Evolutionary conservation across 2,113 vertebrate species (phyloP).

Genomic region (Leptobrachium leishanense): DNA sequence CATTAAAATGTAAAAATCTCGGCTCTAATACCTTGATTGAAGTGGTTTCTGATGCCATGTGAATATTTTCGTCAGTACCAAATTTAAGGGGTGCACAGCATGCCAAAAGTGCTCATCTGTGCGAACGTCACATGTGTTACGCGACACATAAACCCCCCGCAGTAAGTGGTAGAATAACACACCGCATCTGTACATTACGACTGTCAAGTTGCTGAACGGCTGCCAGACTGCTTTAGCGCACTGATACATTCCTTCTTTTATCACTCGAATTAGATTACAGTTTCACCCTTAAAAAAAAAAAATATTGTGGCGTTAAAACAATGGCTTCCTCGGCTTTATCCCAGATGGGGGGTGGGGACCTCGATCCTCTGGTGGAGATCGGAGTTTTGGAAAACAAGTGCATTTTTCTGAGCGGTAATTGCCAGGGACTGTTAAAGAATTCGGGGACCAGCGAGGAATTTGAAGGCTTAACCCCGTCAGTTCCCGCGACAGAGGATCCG

Average conservation of each 20-base stretch:
- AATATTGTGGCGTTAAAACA: background rate
- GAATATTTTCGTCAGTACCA: too few species aligned
- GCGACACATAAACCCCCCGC: too few species aligned
- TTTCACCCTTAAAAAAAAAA: background rate
- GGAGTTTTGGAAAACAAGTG: background rate
- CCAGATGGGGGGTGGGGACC: too few species aligned
- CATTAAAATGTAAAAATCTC: too few species aligned
- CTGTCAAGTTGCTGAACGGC: background rate
- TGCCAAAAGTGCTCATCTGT: too few species aligned
- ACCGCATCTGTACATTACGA: background rate
- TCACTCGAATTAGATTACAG: background rate
- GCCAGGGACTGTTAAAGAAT: slow-evolving; percentile 19
- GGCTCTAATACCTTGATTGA: background rate
- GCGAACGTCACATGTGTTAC: background rate
- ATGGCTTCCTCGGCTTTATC: background rate
- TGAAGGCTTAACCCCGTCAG: slow-evolving; percentile 1
- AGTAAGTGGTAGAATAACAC: background rate
- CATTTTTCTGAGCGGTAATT: background rate
- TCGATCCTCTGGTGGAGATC: background rate
- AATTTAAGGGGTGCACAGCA: too few species aligned
- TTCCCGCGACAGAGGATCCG: background rate
- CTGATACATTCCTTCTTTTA: background rate
- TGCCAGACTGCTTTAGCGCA: background rate
- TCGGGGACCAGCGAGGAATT: slow-evolving; percentile 49
- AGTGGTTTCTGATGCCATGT: background rate